Conservation (phyloP, 1,140 invertebrate species). For the Seison nebaliae region DNA sequence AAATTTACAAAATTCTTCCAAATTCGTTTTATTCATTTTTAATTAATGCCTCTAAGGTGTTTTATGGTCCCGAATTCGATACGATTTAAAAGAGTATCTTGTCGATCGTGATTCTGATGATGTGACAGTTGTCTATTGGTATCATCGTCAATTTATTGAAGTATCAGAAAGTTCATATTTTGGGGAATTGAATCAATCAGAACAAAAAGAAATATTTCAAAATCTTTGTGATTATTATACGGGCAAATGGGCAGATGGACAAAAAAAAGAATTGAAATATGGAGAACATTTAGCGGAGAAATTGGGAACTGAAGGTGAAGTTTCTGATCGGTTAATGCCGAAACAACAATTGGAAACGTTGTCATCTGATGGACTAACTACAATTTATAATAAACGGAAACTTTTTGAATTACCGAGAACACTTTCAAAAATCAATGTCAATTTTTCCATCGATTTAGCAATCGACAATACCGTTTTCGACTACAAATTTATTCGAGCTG, state of each 20-base stretch:
- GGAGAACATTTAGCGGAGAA: conserved; percentile 4
- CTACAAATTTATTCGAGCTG: conserved; percentile 7
- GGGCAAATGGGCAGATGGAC: conserved; percentile 8
- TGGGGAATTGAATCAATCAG: background rate
- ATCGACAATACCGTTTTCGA: conserved; percentile 4
- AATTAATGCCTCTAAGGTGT: no score
- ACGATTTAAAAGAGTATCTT: conserved; percentile 38
- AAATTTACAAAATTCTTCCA: no score
- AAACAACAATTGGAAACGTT: conserved; percentile 2
- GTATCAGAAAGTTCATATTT: conserved; percentile 1
- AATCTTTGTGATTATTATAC: conserved; percentile 11
- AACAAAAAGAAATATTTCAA: conserved; percentile 2
- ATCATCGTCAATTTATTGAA: conserved; percentile 12
- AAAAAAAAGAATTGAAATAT: conserved; percentile 6
- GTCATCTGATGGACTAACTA: background rate
- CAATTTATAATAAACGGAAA: conserved; percentile 10
- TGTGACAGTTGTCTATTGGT: conserved; percentile 9
- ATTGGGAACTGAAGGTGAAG: background rate
- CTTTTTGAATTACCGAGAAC: conserved; percentile 7
- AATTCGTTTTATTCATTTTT: no score
- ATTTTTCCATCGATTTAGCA: conserved; percentile 2
- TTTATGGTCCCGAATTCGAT: conserved; percentile 39
- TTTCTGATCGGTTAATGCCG: background rate
- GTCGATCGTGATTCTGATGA: conserved; percentile 35
- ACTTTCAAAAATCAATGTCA: conserved; percentile 1